Percentiles rank a stretch among this genome's conserved stretches.
Conservation (phyloP, 2,888 invertebrate genomes). For the Pseudoips prasinana region DNA sequence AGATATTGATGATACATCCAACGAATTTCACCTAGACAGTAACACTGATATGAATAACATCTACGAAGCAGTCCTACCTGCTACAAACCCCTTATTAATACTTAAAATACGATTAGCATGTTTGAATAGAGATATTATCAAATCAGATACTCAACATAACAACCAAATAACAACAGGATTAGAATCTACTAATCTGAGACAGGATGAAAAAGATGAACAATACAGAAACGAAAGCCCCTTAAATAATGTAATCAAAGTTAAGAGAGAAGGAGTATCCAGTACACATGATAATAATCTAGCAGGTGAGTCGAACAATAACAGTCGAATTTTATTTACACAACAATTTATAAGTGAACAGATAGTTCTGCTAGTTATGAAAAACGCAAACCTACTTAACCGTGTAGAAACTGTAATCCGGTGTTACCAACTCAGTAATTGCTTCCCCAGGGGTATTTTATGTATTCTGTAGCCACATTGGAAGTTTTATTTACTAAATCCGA, state of each 20-base stretch:
- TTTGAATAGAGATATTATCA: constrained; percentile 46
- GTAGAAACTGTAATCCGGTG: too few species aligned
- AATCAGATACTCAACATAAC: constrained; percentile 32
- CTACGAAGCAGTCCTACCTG: constrained; percentile 44
- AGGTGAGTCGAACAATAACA: too few species aligned
- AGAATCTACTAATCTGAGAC: constrained; percentile 33
- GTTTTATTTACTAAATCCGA: too few species aligned
- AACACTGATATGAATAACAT: constrained; percentile 40
- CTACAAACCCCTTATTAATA: constrained; percentile 59
- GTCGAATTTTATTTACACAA: not conserved
- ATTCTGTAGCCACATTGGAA: too few species aligned
- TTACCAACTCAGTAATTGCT: too few species aligned
- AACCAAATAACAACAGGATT: constrained; percentile 30
- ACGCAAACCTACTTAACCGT: too few species aligned
- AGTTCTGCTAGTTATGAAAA: too few species aligned
- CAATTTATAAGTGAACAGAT: too few species aligned
- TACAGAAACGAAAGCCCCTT: constrained; percentile 42
- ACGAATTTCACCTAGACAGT: constrained; percentile 45
- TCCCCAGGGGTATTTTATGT: too few species aligned
- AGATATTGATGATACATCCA: constrained; percentile 34
- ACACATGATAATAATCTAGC: constrained; percentile 27
- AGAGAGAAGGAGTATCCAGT: constrained; percentile 44
- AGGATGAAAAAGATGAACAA: constrained; percentile 30
- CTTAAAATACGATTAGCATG: constrained; percentile 63
- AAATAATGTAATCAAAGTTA: constrained; percentile 45